Percentiles rank a stretch among this genome's conserved stretches.
Evolutionary conservation across 2,888 invertebrate species (phyloP).

Genomic region (Trichacis sp.): DNA sequence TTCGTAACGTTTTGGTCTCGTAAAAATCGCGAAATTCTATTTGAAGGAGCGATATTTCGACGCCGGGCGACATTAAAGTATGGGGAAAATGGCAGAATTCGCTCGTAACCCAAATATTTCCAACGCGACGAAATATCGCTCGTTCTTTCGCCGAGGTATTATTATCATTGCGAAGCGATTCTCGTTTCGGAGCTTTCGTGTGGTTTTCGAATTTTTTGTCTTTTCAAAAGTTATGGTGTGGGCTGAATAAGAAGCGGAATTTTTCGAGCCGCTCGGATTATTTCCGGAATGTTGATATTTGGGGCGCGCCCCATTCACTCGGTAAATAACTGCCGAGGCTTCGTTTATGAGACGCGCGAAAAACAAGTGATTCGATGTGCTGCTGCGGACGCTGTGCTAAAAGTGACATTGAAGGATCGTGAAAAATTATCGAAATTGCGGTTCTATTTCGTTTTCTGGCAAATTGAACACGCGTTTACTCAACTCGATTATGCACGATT

Average conservation of each 20-base stretch:
- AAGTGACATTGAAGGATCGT: too few species aligned
- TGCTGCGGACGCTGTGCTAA: too few species aligned
- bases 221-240: too few species aligned
- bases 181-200: not conserved
- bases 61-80: not conserved
- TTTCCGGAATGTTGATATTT: not conserved
- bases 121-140: not conserved
- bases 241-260: too few species aligned
- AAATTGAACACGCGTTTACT: too few species aligned
- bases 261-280: not conserved
- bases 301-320: not conserved
- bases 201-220: not conserved
- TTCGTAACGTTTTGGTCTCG: not conserved
- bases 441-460: too few species aligned
- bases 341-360: too few species aligned
- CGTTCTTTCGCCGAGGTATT: not conserved
- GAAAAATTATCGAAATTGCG: too few species aligned
- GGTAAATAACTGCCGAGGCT: too few species aligned
- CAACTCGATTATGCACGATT: too few species aligned
- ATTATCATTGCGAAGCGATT: not conserved
- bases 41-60: not conserved
- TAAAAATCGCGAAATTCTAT: not conserved
- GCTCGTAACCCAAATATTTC: conserved; percentile 1
- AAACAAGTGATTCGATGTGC: too few species aligned
- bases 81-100: not conserved